Conservation (phyloP, 2,888 invertebrate genomes). For the Margaritifera margaritifera region DNA sequence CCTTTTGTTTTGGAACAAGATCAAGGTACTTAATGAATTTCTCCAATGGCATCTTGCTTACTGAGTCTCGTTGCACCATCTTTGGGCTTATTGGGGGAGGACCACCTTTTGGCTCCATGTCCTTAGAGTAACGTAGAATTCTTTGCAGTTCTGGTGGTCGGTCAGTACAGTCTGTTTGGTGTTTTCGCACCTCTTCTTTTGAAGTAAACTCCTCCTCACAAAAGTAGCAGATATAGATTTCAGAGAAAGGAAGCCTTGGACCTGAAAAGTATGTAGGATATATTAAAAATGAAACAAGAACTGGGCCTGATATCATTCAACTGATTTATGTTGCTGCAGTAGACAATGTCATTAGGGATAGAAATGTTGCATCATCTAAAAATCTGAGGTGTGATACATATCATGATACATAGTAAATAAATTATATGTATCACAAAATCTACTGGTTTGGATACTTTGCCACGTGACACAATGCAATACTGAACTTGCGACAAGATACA, state of each 20-base stretch:
- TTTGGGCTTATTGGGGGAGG: slow-evolving; percentile 32
- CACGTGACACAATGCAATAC: too few species aligned
- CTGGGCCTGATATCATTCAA: too few species aligned
- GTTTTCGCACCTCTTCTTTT: slow-evolving; percentile 49
- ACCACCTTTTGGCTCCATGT: slow-evolving; percentile 5
- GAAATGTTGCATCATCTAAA: too few species aligned
- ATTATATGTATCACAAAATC: too few species aligned
- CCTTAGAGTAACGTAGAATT: slow-evolving; percentile 16
- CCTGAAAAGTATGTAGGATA: slow-evolving; percentile 14
- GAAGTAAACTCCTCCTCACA: slow-evolving; percentile 63
- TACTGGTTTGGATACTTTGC: too few species aligned
- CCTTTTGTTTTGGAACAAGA: slow-evolving; percentile 53
- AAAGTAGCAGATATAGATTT: slow-evolving; percentile 65
- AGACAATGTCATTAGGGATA: too few species aligned
- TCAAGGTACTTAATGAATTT: slow-evolving; percentile 37
- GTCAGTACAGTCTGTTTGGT: slow-evolving; percentile 53
- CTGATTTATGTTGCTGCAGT: too few species aligned
- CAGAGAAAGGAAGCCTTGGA: slow-evolving; percentile 35
- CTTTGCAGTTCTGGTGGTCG: slow-evolving; percentile 46
- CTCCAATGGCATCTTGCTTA: slow-evolving; percentile 18
- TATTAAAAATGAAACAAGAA: too few species aligned
- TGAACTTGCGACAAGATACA: too few species aligned
- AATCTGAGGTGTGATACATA: too few species aligned
- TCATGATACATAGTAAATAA: too few species aligned
- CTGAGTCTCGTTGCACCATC: background rate